phyloP scores from a whole-genome alignment of 2,797 vertebrate genomes.

The Hephaestus fuliginosus region DNA sequence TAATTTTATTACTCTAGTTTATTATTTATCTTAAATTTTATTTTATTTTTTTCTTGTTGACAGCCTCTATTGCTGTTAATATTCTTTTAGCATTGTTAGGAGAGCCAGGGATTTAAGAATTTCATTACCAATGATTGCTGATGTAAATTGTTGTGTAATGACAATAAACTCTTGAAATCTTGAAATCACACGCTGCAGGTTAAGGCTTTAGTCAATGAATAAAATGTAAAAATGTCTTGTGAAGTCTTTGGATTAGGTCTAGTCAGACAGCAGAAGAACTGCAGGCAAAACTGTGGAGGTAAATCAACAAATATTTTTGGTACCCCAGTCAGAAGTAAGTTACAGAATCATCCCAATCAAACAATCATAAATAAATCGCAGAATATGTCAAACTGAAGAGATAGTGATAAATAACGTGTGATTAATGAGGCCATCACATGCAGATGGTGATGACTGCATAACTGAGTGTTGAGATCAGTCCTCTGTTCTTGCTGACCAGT shows the following conservation, averaged over 20 bases:
- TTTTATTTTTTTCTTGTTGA: no score
- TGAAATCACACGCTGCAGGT: neutral
- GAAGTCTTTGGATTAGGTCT: neutral
- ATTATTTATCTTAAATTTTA: no score
- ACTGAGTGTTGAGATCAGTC: neutral
- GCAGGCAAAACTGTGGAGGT: neutral
- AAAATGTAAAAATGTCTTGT: neutral
- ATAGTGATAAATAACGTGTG: neutral
- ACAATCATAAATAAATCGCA: neutral
- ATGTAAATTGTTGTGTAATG: no score
- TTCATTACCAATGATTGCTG: no score
- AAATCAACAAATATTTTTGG: neutral
- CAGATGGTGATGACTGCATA: constrained; percentile 47
- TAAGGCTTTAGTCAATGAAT: neutral
- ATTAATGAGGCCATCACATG: constrained; percentile 1
- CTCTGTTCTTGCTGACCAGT: constrained; percentile 38
- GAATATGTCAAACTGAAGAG: neutral
- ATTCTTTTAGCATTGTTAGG: no score
- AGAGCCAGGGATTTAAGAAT: no score
- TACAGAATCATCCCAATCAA: neutral
- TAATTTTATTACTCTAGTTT: no score
- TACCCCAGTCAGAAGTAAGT: neutral
- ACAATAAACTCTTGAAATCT: no score
- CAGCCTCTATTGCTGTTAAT: no score
- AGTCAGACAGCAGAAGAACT: neutral